phyloP scores from a whole-genome alignment of 2,797 vertebrate species.

The Trachops cirrhosus region DNA sequence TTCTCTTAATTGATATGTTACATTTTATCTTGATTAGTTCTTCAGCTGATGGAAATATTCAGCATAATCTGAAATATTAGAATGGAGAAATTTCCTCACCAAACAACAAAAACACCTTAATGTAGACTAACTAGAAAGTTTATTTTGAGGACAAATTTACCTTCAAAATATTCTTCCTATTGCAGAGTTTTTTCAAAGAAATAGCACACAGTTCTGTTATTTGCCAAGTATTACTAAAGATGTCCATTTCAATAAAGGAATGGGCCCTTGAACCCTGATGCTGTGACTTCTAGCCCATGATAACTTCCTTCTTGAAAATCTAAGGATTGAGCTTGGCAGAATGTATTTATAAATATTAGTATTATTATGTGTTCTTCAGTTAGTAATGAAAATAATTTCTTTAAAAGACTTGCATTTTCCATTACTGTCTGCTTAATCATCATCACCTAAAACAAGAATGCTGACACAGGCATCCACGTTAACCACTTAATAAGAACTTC shows the following conservation, averaged over 20 bases:
- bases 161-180: neutral
- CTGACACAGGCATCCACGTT: slow-evolving; percentile 47
- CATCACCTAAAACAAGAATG: slow-evolving; percentile 29
- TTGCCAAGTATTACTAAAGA: neutral
- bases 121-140: slow-evolving; percentile 1
- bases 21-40: neutral
- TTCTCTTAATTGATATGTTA: neutral
- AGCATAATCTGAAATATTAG: neutral
- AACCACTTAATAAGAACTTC: slow-evolving; percentile 73
- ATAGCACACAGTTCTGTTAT: neutral
- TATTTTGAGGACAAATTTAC: neutral
- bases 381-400: slow-evolving; percentile 6
- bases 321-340: neutral
- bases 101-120: neutral
- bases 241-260: neutral
- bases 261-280: neutral
- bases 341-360: neutral
- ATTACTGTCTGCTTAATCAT: slow-evolving; percentile 54
- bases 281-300: neutral
- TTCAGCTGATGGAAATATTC: slow-evolving; percentile 20
- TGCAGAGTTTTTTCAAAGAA: neutral
- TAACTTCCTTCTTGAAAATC: neutral
- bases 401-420: slow-evolving; percentile 13
- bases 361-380: neutral
- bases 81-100: neutral